Conservation (phyloP, 2,797 vertebrate genomes). For the Holocentrus rufus region DNA sequence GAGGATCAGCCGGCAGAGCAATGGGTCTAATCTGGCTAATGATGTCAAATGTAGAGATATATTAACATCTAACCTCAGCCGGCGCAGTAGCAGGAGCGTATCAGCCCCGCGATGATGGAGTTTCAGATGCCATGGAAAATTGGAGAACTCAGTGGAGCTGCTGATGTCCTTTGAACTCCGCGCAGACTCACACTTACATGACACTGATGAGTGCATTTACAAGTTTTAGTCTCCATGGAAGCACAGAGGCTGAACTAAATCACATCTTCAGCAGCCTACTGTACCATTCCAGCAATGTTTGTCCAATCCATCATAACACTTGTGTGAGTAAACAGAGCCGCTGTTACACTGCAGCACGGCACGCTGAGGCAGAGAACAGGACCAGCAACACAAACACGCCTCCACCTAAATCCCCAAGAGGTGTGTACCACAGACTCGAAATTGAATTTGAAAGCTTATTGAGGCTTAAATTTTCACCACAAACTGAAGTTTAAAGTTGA, state of each 20-base stretch:
- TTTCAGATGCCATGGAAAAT: slow-evolving; percentile 41
- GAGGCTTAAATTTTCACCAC: too few species aligned
- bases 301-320: too few species aligned
- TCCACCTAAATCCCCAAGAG: too few species aligned
- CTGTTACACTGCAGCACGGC: too few species aligned
- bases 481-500: too few species aligned
- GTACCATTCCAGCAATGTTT: too few species aligned
- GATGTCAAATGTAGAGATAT: slow-evolving; percentile 65
- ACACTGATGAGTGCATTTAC: slow-evolving; percentile 28
- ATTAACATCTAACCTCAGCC: slow-evolving; percentile 49
- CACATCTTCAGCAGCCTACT: too few species aligned
- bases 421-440: too few species aligned
- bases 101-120: slow-evolving; percentile 31
- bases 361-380: too few species aligned
- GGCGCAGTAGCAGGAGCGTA: slow-evolving; percentile 41
- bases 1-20: slow-evolving; percentile 58
- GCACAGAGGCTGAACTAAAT: slow-evolving; percentile 29
- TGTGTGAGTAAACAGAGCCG: too few species aligned
- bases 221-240: slow-evolving; percentile 9
- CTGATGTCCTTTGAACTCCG: slow-evolving; percentile 7
- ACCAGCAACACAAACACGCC: too few species aligned
- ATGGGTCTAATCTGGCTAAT: slow-evolving; percentile 70
- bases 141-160: not conserved
- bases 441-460: too few species aligned
- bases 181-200: slow-evolving; percentile 34